phyloP scores from a whole-genome alignment of 2,113 vertebrate species.

The Poicephalus gulielmi region DNA sequence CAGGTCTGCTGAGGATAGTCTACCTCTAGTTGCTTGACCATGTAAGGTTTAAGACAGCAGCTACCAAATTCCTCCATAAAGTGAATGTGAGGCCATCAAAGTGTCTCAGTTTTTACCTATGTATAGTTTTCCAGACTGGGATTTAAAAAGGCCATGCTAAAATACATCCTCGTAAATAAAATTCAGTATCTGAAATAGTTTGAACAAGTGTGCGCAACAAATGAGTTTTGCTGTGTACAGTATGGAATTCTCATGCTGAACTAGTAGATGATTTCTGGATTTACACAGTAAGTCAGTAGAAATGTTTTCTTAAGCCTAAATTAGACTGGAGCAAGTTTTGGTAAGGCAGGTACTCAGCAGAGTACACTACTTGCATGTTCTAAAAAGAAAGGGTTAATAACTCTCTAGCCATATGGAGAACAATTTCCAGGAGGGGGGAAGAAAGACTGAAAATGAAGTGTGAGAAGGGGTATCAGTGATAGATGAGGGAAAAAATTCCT shows the following conservation, averaged over 20 bases:
- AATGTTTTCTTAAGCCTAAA: neutral
- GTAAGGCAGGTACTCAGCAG: neutral
- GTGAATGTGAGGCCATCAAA: fast-evolving
- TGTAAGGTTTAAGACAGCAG: neutral
- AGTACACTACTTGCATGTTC: slow-evolving; percentile 9
- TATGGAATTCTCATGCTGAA: neutral
- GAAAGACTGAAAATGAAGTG: neutral
- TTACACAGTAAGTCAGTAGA: neutral
- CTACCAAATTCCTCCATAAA: neutral
- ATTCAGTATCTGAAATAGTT: neutral
- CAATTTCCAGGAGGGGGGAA: neutral
- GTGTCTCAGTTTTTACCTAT: neutral
- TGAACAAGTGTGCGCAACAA: neutral
- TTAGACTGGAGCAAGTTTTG: slow-evolving; percentile 34
- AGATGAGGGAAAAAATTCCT: neutral
- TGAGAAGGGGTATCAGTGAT: neutral
- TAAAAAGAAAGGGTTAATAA: neutral
- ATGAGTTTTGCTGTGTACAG: neutral
- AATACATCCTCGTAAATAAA: neutral
- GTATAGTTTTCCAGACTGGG: neutral
- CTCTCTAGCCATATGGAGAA: neutral
- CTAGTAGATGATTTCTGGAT: slow-evolving; percentile 30
- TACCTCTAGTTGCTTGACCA: neutral
- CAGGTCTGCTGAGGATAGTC: neutral
- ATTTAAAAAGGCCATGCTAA: neutral